These are phyloP conservation scores for Saturnia japonica DNA, from an alignment of 2,888 invertebrate species.

Conservation along the genomic window DNA sequence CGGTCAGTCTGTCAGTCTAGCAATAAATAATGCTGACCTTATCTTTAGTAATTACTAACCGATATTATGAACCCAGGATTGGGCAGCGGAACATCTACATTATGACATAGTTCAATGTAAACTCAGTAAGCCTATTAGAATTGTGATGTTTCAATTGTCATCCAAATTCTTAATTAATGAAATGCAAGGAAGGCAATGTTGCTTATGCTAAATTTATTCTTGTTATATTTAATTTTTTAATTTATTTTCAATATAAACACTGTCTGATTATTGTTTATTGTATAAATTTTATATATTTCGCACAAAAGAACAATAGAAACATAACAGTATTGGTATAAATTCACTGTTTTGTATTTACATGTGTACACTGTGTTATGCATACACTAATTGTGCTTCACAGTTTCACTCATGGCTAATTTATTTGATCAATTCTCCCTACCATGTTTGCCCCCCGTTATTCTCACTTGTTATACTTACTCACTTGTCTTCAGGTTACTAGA, in stretches of 20 bases:
- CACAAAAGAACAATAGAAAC: neutral
- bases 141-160: neutral
- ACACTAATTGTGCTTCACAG: too few relatives aligned
- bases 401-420: too few relatives aligned
- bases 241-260: neutral
- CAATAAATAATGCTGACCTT: slow-evolving; percentile 1
- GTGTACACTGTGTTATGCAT: too few relatives aligned
- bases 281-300: neutral
- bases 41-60: neutral
- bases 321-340: neutral
- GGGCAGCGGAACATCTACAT: neutral
- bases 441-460: too few relatives aligned
- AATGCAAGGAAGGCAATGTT: too few relatives aligned
- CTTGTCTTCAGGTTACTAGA: too few relatives aligned
- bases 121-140: neutral
- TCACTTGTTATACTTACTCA: too few relatives aligned
- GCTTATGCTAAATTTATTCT: neutral
- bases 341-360: too few relatives aligned
- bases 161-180: too few relatives aligned
- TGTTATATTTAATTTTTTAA: neutral
- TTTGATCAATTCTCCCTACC: too few relatives aligned
- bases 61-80: neutral
- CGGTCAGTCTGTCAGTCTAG: neutral
- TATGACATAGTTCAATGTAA: neutral
- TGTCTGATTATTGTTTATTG: neutral